phyloP scores from a whole-genome alignment of 2,888 invertebrate genomes.

The Barypeithes pellucidus region DNA sequence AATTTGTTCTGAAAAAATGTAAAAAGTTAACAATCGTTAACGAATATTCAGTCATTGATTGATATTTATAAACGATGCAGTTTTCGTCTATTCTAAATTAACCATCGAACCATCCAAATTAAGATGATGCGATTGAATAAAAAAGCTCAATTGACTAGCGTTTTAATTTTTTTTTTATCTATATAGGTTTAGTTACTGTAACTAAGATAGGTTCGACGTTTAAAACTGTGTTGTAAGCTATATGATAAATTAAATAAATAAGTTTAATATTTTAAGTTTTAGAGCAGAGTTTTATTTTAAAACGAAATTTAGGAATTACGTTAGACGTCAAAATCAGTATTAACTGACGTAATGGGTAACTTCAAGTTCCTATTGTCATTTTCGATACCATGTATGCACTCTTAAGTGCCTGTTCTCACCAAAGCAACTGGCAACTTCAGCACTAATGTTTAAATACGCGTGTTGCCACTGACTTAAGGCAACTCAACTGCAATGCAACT shows the following conservation, averaged over 20 bases:
- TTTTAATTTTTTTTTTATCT: conserved; percentile 60
- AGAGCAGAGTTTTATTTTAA: conserved; percentile 32
- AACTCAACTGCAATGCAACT: too few species aligned
- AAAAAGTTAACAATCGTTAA: too few species aligned
- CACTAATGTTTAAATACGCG: too few species aligned
- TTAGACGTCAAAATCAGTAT: too few species aligned
- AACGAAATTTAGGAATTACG: too few species aligned
- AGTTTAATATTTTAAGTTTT: conserved; percentile 68
- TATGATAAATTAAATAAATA: conserved; percentile 69
- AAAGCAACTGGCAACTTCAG: too few species aligned
- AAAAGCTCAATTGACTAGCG: conserved; percentile 63
- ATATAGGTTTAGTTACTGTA: conserved; percentile 65
- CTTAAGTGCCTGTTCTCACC: too few species aligned
- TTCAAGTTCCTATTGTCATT: too few species aligned
- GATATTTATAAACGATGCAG: neutral
- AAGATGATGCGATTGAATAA: conserved; percentile 15
- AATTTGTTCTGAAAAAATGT: too few species aligned
- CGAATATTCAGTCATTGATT: neutral
- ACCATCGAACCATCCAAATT: conserved; percentile 7
- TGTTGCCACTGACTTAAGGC: too few species aligned
- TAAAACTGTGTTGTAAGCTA: conserved; percentile 71
- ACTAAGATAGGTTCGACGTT: conserved; percentile 66
- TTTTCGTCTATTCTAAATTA: neutral
- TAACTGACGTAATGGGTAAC: too few species aligned
- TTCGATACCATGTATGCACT: too few species aligned